Percentiles rank a stretch among this genome's conserved stretches.
phyloP scores from a whole-genome alignment of 2,888 invertebrate genomes.

The Pseudococcus jackbeardsleyi region DNA sequence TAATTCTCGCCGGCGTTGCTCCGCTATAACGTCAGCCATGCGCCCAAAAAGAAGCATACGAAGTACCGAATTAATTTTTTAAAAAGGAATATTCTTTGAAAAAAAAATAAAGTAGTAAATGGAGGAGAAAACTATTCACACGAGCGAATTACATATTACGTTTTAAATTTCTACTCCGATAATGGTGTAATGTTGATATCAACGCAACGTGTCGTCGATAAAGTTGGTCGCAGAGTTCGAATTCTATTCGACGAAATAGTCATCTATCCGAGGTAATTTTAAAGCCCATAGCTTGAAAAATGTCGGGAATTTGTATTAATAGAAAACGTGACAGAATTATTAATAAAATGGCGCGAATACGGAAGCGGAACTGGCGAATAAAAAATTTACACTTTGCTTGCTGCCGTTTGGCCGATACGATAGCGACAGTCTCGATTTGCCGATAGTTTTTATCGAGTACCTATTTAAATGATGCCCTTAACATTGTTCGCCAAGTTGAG shows the following conservation, averaged over 20 bases:
- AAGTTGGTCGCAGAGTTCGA: background rate
- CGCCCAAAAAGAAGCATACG: background rate
- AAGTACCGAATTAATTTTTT: too few species aligned
- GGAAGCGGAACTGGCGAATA: background rate
- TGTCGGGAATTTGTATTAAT: background rate
- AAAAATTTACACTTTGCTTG: background rate
- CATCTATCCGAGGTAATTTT: background rate
- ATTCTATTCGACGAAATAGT: background rate
- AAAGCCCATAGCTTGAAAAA: background rate
- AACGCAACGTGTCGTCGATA: background rate
- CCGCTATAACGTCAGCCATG: background rate
- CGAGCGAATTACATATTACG: background rate
- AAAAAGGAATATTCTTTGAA: too few species aligned
- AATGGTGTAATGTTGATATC: background rate
- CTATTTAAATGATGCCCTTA: constrained; percentile 5
- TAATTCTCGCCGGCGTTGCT: background rate
- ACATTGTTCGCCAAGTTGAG: constrained; percentile 28
- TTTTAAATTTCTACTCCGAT: background rate
- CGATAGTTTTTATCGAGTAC: constrained; percentile 8
- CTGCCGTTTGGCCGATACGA: background rate
- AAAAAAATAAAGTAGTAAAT: background rate
- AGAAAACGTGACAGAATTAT: constrained; percentile 14
- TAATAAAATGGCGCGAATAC: background rate
- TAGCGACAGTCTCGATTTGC: background rate
- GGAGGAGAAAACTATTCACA: background rate